These are phyloP conservation scores for Coenonympha arcania DNA, from an alignment of 2,888 invertebrate species.

Conservation along the genomic window DNA sequence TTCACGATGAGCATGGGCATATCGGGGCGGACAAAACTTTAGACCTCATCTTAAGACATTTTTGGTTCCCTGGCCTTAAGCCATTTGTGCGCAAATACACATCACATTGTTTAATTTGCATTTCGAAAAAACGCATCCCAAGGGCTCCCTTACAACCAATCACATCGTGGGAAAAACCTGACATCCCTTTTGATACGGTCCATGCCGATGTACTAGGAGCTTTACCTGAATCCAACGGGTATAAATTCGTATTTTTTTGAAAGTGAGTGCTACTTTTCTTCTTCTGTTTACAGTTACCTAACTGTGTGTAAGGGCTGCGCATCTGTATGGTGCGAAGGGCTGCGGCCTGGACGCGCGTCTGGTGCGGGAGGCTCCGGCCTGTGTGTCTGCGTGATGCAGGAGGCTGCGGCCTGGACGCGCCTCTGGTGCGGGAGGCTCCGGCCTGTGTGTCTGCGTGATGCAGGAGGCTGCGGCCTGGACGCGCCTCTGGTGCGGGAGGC, in stretches of 20 bases:
- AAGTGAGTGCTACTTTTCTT: no score
- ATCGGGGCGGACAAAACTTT: constrained; percentile 16
- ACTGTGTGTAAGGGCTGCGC: no score
- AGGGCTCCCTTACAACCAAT: constrained; percentile 7
- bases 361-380: no score
- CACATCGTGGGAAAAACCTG: constrained; percentile 5
- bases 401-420: no score
- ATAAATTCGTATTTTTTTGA: constrained; percentile 8
- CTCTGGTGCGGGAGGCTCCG: no score
- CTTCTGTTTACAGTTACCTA: no score
- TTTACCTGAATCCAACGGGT: constrained; percentile 12
- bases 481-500: no score
- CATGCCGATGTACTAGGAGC: constrained; percentile 16
- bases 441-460: no score
- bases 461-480: no score
- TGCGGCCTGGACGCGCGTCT: no score
- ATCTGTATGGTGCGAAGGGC: no score
- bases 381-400: no score
- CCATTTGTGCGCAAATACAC: constrained; percentile 10
- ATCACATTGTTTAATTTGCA: constrained; percentile 11
- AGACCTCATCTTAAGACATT: constrained; percentile 23
- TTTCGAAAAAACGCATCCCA: constrained; percentile 10
- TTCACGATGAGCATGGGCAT: constrained; percentile 27
- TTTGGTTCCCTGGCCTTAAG: constrained; percentile 11
- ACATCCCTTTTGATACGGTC: background rate